A percentile compares a stretch with the other conserved stretches of the same genome.
phyloP scores from a whole-genome alignment of 2,797 vertebrate genomes.

The Novumbra hubbsi region DNA sequence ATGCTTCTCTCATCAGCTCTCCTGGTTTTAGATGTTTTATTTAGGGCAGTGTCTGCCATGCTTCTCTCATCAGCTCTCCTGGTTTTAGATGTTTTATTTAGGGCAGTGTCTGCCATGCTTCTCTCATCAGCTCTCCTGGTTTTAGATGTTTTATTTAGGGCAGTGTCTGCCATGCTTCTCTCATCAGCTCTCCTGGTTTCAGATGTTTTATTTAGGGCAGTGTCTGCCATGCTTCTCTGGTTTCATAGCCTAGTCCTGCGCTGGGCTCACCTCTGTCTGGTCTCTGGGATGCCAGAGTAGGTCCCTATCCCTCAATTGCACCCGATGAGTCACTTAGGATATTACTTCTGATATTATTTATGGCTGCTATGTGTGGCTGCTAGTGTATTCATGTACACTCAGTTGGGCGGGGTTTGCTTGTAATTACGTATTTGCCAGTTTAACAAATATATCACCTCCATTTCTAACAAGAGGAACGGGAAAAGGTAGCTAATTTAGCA shows the following conservation, averaged over 20 bases:
- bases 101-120: constrained; percentile 30
- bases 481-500: neutral
- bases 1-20: constrained; percentile 30
- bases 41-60: constrained; percentile 22
- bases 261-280: constrained; percentile 47
- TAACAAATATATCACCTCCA: neutral
- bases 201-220: constrained; percentile 31
- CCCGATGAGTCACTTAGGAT: constrained; percentile 30
- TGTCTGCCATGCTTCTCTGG: constrained; percentile 41
- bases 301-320: constrained; percentile 55
- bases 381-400: neutral
- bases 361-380: too few relatives aligned
- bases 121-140: constrained; percentile 18
- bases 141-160: constrained; percentile 31
- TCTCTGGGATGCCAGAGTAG: constrained; percentile 50
- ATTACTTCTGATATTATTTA: too few relatives aligned
- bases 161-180: constrained; percentile 28
- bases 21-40: constrained; percentile 21
- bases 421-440: neutral
- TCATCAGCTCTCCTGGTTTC: constrained; percentile 21
- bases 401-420: neutral
- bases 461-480: neutral
- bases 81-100: constrained; percentile 28
- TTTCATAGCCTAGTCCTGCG: constrained; percentile 42
- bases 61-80: constrained; percentile 43